Conservation (phyloP, 2,797 vertebrate species). For the Miichthys miiuy region DNA sequence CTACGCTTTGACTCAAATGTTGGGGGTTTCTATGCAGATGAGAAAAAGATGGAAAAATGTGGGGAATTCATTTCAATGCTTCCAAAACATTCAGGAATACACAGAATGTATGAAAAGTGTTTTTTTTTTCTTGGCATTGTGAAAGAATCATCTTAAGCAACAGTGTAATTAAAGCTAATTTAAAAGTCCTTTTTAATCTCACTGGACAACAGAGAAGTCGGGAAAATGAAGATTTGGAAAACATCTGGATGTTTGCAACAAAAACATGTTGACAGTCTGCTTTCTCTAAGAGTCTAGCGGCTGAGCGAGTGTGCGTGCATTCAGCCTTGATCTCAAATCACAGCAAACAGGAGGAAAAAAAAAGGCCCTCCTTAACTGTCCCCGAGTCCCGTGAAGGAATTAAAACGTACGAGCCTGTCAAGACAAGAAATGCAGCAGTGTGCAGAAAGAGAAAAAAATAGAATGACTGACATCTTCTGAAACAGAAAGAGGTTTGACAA, state of each 20-base stretch:
- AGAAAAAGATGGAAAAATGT: constrained; percentile 13
- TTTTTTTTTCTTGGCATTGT: background rate
- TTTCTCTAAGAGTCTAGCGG: constrained; percentile 29
- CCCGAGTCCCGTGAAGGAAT: constrained; percentile 22
- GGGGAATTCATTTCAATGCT: constrained; percentile 10
- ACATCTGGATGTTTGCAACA: constrained; percentile 67
- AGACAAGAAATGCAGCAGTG: constrained; percentile 21
- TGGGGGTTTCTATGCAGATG: constrained; percentile 18
- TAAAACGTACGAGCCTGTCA: constrained; percentile 37
- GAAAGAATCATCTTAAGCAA: constrained; percentile 5
- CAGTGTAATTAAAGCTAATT: background rate
- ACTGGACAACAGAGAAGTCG: constrained; percentile 18
- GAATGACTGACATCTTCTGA: constrained; percentile 39
- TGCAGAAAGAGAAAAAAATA: constrained; percentile 22
- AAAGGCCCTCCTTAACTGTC: constrained; percentile 43
- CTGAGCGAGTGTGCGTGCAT: constrained; percentile 23
- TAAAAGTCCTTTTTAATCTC: constrained; percentile 19
- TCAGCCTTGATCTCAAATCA: constrained; percentile 53
- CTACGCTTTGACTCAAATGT: constrained; percentile 61
- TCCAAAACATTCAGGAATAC: background rate
- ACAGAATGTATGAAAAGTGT: background rate
- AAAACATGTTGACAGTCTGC: constrained; percentile 71
- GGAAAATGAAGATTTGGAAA: constrained; percentile 40
- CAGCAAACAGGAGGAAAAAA: constrained; percentile 32
- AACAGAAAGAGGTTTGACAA: constrained; percentile 44